phyloP scores from a whole-genome alignment of 2,888 invertebrate species.

The Halocaridina rubra region DNA sequence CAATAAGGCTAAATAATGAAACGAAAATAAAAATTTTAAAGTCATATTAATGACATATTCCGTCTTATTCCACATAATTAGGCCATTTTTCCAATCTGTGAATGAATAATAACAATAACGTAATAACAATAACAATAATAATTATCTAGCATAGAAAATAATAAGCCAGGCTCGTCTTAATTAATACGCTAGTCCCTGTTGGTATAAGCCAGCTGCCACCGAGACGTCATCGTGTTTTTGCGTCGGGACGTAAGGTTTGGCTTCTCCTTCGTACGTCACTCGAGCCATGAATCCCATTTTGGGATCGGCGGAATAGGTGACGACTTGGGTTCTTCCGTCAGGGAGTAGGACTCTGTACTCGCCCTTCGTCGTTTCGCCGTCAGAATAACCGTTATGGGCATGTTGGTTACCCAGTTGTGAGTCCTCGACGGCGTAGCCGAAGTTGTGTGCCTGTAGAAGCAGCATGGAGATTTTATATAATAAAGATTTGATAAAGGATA shows the following conservation, averaged over 20 bases:
- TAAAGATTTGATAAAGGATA: neutral
- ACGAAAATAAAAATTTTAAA: too few species aligned
- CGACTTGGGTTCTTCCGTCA: conserved; percentile 15
- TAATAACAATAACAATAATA: too few species aligned
- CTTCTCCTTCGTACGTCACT: conserved; percentile 18
- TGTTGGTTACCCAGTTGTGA: conserved; percentile 10
- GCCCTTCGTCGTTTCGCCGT: conserved; percentile 4
- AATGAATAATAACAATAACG: too few species aligned
- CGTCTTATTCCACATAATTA: too few species aligned
- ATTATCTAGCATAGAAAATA: too few species aligned
- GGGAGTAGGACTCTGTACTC: conserved; percentile 7
- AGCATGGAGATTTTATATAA: neutral
- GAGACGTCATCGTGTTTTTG: too few species aligned
- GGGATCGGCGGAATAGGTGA: conserved; percentile 11
- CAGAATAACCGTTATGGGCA: conserved; percentile 2
- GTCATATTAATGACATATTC: too few species aligned
- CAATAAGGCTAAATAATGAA: too few species aligned
- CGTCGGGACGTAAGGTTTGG: neutral
- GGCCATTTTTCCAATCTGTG: too few species aligned
- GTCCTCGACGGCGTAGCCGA: conserved; percentile 2
- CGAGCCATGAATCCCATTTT: neutral
- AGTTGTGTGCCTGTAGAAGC: neutral
- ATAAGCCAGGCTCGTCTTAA: too few species aligned
- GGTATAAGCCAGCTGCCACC: too few species aligned
- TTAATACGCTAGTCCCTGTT: too few species aligned